Conservation (phyloP, 2,797 vertebrate genomes). For the Lithobates pipiens region DNA sequence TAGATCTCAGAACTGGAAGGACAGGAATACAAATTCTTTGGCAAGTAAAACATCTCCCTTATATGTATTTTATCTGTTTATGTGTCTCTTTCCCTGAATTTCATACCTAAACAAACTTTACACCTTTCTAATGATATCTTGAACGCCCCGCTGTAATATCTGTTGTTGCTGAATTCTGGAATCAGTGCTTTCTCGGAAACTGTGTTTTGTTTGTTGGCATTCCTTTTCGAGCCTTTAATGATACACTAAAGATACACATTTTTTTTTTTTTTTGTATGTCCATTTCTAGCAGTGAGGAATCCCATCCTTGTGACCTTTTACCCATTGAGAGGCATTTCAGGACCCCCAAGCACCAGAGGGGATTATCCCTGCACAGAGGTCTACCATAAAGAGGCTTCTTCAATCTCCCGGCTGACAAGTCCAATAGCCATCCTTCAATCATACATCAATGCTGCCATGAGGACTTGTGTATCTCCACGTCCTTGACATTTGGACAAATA, state of each 20-base stretch:
- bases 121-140: too few species aligned
- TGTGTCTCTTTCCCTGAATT: too few species aligned
- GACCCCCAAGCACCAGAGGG: slow-evolving; percentile 8
- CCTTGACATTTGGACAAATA: slow-evolving; percentile 29
- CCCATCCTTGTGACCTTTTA: slow-evolving; percentile 5
- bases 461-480: not conserved
- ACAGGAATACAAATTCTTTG: too few species aligned
- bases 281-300: slow-evolving; percentile 25
- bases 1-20: too few species aligned
- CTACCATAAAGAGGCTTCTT: slow-evolving; percentile 15
- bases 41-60: too few species aligned
- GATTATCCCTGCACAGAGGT: slow-evolving; percentile 10
- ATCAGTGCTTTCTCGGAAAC: not conserved
- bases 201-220: slow-evolving; percentile 3
- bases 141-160: too few species aligned
- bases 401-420: slow-evolving; percentile 10
- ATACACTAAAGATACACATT: slow-evolving; percentile 16
- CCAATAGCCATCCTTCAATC: slow-evolving; percentile 2
- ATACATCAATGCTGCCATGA: not conserved
- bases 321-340: slow-evolving; percentile 7
- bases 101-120: too few species aligned
- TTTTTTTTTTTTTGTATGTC: not conserved
- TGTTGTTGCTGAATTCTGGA: not conserved
- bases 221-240: not conserved
- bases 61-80: too few species aligned